Evolutionary conservation across 2,888 invertebrate species (phyloP).

Genomic region (Aleiodes testaceus): DNA sequence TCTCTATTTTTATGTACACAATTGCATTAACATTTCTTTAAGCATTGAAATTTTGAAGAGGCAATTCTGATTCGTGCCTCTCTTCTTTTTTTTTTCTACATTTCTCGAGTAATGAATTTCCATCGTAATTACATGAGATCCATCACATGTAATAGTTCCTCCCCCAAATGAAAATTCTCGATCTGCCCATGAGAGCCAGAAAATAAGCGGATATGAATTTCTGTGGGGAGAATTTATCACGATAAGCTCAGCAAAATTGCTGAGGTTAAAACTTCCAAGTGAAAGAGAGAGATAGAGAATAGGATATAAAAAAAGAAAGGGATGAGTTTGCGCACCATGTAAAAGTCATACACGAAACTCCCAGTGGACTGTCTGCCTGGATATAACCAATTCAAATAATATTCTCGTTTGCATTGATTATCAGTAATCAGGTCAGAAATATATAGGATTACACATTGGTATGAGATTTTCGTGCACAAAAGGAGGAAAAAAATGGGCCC

Average conservation of each 20-base stretch:
- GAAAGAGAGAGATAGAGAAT: background rate
- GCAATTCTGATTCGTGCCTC: background rate
- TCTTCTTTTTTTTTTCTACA: too few species aligned
- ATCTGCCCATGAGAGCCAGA: too few species aligned
- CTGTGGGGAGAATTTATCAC: background rate
- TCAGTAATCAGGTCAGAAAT: slow-evolving; percentile 40
- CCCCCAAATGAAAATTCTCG: background rate
- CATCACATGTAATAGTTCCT: background rate
- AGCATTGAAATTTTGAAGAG: background rate
- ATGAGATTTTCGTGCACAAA: background rate
- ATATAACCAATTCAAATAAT: slow-evolving; percentile 34
- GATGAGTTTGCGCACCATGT: slow-evolving; percentile 8
- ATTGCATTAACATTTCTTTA: background rate
- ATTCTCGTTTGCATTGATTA: slow-evolving; percentile 40
- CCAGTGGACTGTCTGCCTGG: background rate
- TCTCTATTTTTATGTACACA: slow-evolving; percentile 3
- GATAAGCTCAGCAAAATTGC: background rate
- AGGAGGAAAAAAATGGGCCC: background rate
- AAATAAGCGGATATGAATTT: background rate
- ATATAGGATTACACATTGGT: slow-evolving; percentile 10
- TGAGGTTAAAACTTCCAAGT: background rate
- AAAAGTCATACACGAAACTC: background rate
- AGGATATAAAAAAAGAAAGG: background rate
- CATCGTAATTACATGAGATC: too few species aligned
- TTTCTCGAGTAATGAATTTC: too few species aligned